These are phyloP conservation scores for Loriculus beryllinus DNA, from an alignment of 2,797 vertebrate genomes.

Conservation along the genomic window DNA sequence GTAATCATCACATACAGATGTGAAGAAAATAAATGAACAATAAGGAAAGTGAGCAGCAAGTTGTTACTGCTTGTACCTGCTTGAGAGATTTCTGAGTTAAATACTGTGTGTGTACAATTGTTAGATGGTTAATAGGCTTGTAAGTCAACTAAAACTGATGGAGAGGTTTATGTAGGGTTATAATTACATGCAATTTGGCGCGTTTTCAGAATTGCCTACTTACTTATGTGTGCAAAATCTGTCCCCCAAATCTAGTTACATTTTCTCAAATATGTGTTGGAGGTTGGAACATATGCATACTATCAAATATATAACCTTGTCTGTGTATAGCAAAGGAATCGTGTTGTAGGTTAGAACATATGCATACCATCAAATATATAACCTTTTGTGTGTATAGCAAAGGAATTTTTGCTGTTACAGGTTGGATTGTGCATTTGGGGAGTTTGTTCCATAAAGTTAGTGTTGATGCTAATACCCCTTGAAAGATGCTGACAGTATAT, in stretches of 20 bases:
- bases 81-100: neutral
- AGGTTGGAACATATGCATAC: neutral
- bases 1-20: neutral
- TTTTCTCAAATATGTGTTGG: neutral
- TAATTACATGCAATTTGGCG: neutral
- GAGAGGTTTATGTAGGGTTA: neutral
- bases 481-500: neutral
- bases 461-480: neutral
- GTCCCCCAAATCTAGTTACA: neutral
- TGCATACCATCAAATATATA: neutral
- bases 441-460: neutral
- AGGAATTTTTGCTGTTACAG: neutral
- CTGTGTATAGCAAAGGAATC: neutral
- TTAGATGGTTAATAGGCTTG: neutral
- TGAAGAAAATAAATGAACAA: neutral
- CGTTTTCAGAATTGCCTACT: neutral
- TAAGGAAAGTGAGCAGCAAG: neutral
- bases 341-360: neutral
- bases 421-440: neutral
- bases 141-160: neutral
- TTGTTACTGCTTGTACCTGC: neutral
- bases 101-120: neutral
- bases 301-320: neutral
- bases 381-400: neutral
- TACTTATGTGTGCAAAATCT: neutral